Conservation (phyloP, 2,113 vertebrate genomes). For the Siniperca knerii region DNA sequence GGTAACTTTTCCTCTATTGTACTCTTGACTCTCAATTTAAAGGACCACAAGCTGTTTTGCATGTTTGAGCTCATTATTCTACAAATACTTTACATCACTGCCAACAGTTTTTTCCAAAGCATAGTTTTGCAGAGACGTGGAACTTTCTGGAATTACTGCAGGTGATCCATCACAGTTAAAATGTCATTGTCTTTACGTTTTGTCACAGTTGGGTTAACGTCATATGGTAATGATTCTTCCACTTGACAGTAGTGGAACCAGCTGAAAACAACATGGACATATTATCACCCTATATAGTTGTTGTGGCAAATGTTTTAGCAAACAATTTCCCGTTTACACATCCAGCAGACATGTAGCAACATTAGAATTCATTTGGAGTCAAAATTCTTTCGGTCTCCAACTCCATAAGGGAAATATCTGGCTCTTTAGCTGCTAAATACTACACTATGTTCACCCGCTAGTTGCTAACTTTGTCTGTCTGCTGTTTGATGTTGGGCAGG, state of each 20-base stretch:
- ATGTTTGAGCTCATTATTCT: slow-evolving; percentile 29
- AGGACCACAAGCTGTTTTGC: slow-evolving; percentile 13
- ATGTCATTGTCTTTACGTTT: background rate
- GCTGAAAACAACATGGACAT: background rate
- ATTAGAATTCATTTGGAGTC: background rate
- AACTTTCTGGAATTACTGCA: background rate
- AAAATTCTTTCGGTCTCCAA: background rate
- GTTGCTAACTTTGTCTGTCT: background rate
- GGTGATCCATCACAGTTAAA: slow-evolving; percentile 18
- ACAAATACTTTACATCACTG: slow-evolving; percentile 7
- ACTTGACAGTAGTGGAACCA: background rate
- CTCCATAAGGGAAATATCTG: background rate
- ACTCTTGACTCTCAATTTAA: background rate
- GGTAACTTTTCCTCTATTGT: slow-evolving; percentile 24
- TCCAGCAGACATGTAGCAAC: background rate
- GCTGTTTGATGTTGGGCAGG: background rate
- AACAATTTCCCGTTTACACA: background rate
- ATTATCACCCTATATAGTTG: background rate
- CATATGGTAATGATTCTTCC: background rate
- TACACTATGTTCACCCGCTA: background rate
- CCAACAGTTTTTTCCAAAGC: slow-evolving; percentile 1
- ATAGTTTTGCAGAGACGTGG: slow-evolving; percentile 1
- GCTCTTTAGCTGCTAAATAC: background rate
- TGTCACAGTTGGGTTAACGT: background rate
- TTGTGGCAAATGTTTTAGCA: background rate